Evolutionary conservation across 2,888 invertebrate species (phyloP), one percentile per base, ranked within the genome.

Genomic region (Drosophila picticornis): DNA sequence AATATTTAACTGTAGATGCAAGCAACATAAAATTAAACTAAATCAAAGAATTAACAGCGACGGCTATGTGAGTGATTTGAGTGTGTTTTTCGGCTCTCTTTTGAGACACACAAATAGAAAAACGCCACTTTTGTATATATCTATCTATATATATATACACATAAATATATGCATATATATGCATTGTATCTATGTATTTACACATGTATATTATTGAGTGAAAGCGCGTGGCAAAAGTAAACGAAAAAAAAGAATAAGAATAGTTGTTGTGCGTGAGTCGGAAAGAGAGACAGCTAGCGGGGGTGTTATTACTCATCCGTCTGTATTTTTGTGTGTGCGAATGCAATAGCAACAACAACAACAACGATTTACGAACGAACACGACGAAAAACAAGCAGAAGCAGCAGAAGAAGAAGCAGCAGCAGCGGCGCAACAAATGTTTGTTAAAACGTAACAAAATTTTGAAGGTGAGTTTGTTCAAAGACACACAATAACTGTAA

Each of bases 361-460:
- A 46, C 59, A 64, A 66, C 72, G 48, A 74, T 55, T 25, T 38
- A 60, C 31, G 60, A 80, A 70, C 83, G 71, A 83, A 81, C 9
- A 67, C 80, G 25, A 85, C 71, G 57, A 71, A 71, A 63, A 57
- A 29, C n/a, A 29, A 56, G 25, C 34, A 55, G n/a, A 29, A 51
- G 13, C n/a, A 72, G 59, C 61, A 73, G 66, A 16, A 27, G n/a
- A 38, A 25, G 22, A 46, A 48, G 7, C 6, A 46, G 50, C 70
- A 73, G 55, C 60, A 29, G 19, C 60, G 69, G 72, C 72, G 91
- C 85, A 86, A 86, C 85, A 86, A 86, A 86, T 86, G 85, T 87
- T 89, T 89, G 84, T 60, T 65, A 56, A 75, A 81, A 79, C 71
- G 68, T 16, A 72, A 63, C 76, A 69, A 70, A 77, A 66, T 69